Conservation (phyloP, 2,113 vertebrate genomes). For the Pterophyllum scalare region DNA sequence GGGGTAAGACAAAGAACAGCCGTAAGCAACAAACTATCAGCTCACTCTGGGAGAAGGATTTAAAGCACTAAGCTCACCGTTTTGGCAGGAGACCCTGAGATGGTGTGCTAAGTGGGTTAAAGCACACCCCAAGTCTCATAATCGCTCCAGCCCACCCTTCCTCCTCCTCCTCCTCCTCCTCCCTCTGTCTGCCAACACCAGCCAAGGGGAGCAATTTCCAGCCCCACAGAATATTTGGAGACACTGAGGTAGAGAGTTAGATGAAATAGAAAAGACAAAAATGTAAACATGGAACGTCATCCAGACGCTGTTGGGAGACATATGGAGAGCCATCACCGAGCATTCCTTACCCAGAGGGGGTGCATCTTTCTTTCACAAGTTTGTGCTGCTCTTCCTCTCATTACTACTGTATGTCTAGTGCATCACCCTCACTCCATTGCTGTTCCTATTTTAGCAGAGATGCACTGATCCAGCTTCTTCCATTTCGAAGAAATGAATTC, state of each 20-base stretch:
- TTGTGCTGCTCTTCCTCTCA: constrained; percentile 43
- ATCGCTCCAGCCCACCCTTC: constrained; percentile 52
- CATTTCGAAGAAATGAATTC: neutral
- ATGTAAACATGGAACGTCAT: constrained; percentile 15
- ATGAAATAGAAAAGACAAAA: constrained; percentile 32
- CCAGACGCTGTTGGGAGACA: constrained; percentile 1
- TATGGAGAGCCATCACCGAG: neutral
- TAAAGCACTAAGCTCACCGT: constrained; percentile 75
- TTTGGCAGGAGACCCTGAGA: constrained; percentile 76
- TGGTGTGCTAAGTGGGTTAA: constrained; percentile 82
- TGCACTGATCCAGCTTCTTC: neutral
- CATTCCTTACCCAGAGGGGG: neutral
- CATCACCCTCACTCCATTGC: neutral
- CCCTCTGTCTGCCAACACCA: constrained; percentile 57
- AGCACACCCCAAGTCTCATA: constrained; percentile 74
- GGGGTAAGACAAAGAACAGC: constrained; percentile 51
- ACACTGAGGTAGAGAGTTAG: neutral
- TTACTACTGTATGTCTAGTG: constrained; percentile 33
- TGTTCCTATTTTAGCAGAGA: neutral
- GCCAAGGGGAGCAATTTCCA: constrained; percentile 47
- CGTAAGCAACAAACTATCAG: constrained; percentile 63
- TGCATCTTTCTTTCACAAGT: constrained; percentile 22
- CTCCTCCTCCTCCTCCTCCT: neutral
- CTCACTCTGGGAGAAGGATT: constrained; percentile 75
- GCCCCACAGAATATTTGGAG: constrained; percentile 41